Base-by-base conservation (phyloP, 2,797 vertebrate genomes). In the Leptoclinus maculatus region DNA sequence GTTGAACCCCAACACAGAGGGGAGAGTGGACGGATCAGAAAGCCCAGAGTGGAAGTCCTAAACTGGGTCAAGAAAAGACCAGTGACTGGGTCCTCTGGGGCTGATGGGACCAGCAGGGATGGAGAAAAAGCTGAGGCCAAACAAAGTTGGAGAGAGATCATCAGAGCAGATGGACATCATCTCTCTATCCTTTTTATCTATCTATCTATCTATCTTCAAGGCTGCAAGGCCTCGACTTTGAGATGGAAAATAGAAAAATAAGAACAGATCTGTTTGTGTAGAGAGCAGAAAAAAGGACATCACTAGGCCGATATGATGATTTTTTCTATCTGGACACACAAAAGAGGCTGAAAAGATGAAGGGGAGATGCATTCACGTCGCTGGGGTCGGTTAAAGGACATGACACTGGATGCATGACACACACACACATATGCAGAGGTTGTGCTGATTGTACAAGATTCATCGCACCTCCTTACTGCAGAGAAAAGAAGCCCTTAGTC, bases 51-150 rank as follows among this genome's bases (percentile, higher is more conserved):
- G 81, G 91, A 93, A 94, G 92, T 85, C 88, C 91, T 91, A 90
- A 96, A 95, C 93, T 95, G 93, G 93, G 95, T 94, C 94, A 95
- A 96, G 96, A 96, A 94, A 88, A 87, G 90, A 86, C 86, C 88
- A 80, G 79, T 53, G 82, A 76, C 76, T 65, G 62, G 73, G 71
- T 83, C 84, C 72, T 65, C 67, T 86, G 91, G 94, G 94, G 93
- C 89, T 69, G 80, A 85, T 91, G 89, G 89, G 93, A 94, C 93
- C 92, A 91, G 93, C 93, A 82, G 83, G 93, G 79, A 88, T 53
- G 51, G 94, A 95, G 95, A 93, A 94, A 93, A 87, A 87, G 82
- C 71, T 82, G 90, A 93, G 93, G 89, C 84, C 89, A 90, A 66
- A 80, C 43, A 83, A 82, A 88, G 83, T 89, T 88, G 89, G 89